A percentile compares a stretch with the other conserved stretches of the same genome.
Conservation (phyloP, 1,140 invertebrate species). For the Macrobrachium nipponense region DNA sequence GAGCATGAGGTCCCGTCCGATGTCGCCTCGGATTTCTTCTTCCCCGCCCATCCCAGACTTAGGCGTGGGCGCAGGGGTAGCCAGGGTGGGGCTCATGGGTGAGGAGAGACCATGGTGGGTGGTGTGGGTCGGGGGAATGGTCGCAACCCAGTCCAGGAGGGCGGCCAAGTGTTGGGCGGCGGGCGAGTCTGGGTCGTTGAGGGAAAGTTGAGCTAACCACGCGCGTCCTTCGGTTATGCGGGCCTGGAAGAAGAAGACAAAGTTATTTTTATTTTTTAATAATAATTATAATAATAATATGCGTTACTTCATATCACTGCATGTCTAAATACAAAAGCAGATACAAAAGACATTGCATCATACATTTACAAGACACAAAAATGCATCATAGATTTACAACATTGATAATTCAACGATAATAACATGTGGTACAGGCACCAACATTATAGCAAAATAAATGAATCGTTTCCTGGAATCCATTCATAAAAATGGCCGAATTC, state of each 20-base stretch:
- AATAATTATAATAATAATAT: background rate
- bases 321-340: too few relatives aligned
- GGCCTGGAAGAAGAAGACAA: background rate
- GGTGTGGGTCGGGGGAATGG: conserved; percentile 31
- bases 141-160: conserved; percentile 54
- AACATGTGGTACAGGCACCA: too few relatives aligned
- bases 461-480: too few relatives aligned
- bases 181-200: conserved; percentile 15
- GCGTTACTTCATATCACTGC: too few relatives aligned
- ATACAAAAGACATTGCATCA: too few relatives aligned
- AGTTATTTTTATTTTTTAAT: too few relatives aligned
- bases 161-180: conserved; percentile 50
- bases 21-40: conserved; percentile 33
- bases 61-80: conserved; percentile 38
- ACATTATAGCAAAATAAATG: too few relatives aligned
- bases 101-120: conserved; percentile 45
- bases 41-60: conserved; percentile 54
- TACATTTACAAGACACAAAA: too few relatives aligned
- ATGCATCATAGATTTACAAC: too few relatives aligned
- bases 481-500: too few relatives aligned
- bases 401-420: too few relatives aligned
- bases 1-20: conserved; percentile 49
- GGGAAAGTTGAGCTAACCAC: conserved; percentile 52
- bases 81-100: conserved; percentile 52
- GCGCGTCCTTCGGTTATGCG: conserved; percentile 44